These are phyloP conservation scores for Enteromius mattozi DNA, from an alignment of 2,797 vertebrate genomes.

Conservation along the genomic window DNA sequence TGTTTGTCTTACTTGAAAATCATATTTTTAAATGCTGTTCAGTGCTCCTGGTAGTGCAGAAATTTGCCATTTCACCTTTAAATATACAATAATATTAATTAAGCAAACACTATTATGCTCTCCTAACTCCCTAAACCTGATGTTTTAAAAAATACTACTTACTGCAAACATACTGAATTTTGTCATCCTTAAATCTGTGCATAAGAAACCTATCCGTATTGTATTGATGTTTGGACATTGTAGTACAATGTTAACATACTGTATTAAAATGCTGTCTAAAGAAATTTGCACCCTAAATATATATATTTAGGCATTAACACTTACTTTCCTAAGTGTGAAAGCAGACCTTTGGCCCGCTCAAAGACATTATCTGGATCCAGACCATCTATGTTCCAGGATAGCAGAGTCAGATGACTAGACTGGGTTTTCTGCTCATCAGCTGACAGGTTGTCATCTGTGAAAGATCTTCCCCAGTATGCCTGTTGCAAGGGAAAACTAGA, in stretches of 20 bases:
- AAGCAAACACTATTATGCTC: not conserved
- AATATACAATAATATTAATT: not conserved
- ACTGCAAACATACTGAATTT: not conserved
- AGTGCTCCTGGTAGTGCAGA: no score
- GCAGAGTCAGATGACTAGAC: conserved; percentile 47
- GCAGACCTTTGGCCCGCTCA: conserved; percentile 47
- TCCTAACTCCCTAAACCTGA: not conserved
- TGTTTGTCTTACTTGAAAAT: not conserved
- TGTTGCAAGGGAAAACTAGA: conserved; percentile 18
- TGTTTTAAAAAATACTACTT: not conserved
- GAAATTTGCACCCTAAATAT: not conserved
- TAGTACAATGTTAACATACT: no score
- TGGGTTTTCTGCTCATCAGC: conserved; percentile 8
- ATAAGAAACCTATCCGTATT: not conserved
- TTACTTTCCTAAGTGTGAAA: conserved; percentile 60
- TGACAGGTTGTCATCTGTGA: not conserved
- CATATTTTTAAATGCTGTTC: not conserved
- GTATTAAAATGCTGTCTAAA: not conserved
- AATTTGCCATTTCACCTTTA: not conserved
- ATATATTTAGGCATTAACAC: conserved; percentile 12
- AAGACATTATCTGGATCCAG: conserved; percentile 54
- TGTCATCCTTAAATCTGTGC: not conserved
- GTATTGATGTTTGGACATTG: not conserved
- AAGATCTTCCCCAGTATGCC: conserved; percentile 42
- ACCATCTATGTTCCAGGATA: conserved; percentile 66